Evolutionary conservation across 2,888 invertebrate species (phyloP).

Genomic region (Cerastis rubricosa): DNA sequence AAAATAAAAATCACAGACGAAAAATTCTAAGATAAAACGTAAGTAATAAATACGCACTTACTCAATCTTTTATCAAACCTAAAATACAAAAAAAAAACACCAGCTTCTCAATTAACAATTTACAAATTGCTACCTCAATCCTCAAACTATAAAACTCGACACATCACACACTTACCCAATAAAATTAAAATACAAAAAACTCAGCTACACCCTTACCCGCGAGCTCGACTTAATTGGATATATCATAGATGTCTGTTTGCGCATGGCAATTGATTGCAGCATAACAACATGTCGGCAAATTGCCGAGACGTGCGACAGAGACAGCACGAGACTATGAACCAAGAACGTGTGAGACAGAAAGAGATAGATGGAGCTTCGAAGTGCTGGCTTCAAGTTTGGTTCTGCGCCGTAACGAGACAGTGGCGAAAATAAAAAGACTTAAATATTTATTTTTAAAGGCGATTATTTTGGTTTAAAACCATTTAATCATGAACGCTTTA

Average conservation of each 20-base stretch:
- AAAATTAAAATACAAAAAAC: constrained; percentile 60
- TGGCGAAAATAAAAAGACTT: constrained; percentile 76
- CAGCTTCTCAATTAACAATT: constrained; percentile 24
- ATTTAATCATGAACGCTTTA: constrained; percentile 80
- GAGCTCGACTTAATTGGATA: constrained; percentile 88
- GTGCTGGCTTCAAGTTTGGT: constrained; percentile 68
- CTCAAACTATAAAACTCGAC: constrained; percentile 37
- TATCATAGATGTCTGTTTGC: constrained; percentile 91
- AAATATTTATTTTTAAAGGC: constrained; percentile 84
- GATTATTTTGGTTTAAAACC: constrained; percentile 86
- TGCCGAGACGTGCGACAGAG: constrained; percentile 81
- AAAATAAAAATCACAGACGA: background rate
- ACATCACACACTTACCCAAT: constrained; percentile 43
- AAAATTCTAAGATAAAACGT: background rate
- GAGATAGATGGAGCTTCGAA: constrained; percentile 42
- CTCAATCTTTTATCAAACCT: background rate
- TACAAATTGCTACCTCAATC: constrained; percentile 35
- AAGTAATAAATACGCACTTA: background rate
- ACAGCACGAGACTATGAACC: constrained; percentile 59
- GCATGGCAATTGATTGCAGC: constrained; percentile 91
- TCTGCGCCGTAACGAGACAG: constrained; percentile 75
- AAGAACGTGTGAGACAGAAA: constrained; percentile 68
- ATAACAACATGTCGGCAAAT: constrained; percentile 90
- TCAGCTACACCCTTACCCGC: constrained; percentile 75
- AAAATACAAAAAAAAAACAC: background rate